These are phyloP conservation scores for Dendrolimus punctatus DNA, from an alignment of 1,140 invertebrate genomes.

Conservation along the genomic window DNA sequence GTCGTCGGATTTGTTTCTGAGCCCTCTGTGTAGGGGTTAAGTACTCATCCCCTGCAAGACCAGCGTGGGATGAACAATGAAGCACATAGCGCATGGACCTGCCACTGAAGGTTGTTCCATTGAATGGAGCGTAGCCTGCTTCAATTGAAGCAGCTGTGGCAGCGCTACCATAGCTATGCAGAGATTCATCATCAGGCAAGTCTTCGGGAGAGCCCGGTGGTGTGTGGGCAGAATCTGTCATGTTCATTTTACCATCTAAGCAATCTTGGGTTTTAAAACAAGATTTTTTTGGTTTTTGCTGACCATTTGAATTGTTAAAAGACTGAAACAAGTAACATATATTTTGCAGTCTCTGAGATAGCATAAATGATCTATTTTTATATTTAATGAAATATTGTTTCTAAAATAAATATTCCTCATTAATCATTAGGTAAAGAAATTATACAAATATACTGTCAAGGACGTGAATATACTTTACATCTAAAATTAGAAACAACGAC, in stretches of 20 bases:
- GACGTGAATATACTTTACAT: no score
- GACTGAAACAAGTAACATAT: slow-evolving; percentile 49
- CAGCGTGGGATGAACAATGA: slow-evolving; percentile 85
- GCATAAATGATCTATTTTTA: not conserved
- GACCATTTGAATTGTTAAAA: slow-evolving; percentile 46
- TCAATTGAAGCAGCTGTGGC: slow-evolving; percentile 83
- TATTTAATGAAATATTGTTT: not conserved
- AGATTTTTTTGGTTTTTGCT: slow-evolving; percentile 48
- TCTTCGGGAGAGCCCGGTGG: slow-evolving; percentile 75
- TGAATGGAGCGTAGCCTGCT: slow-evolving; percentile 84
- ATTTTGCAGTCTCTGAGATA: not conserved
- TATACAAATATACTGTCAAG: no score
- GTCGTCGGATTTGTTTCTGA: slow-evolving; percentile 81
- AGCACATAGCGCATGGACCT: slow-evolving; percentile 83
- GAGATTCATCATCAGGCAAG: slow-evolving; percentile 82
- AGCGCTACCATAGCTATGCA: slow-evolving; percentile 83
- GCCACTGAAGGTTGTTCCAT: slow-evolving; percentile 83
- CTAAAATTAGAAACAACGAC: not conserved
- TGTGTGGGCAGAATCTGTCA: slow-evolving; percentile 66
- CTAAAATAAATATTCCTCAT: no score
- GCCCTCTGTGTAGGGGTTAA: slow-evolving; percentile 89
- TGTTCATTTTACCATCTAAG: slow-evolving; percentile 46
- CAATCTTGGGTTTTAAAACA: slow-evolving; percentile 50
- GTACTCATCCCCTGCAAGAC: slow-evolving; percentile 82
- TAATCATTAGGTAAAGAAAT: no score